Evolutionary conservation across 2,797 vertebrate species (phyloP).

Genomic region (Trematomus bernacchii): DNA sequence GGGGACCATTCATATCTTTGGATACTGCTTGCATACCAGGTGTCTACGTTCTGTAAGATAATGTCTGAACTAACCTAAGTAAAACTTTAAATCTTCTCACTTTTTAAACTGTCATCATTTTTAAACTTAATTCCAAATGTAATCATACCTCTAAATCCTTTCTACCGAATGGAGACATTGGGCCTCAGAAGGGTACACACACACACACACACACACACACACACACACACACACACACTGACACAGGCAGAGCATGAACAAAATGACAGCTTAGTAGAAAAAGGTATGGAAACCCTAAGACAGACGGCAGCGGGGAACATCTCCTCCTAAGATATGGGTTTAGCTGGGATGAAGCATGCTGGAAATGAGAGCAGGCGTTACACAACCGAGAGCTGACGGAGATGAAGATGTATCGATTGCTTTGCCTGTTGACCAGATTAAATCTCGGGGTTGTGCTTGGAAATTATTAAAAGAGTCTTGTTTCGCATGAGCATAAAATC

Average conservation of each 20-base stretch:
- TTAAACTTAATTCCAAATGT: not conserved
- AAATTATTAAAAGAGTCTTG: slow-evolving; percentile 74
- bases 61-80: too few species aligned
- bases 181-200: not conserved
- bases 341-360: slow-evolving; percentile 43
- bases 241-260: slow-evolving; percentile 18
- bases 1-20: too few species aligned
- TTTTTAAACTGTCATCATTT: too few species aligned
- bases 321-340: slow-evolving; percentile 28
- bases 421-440: slow-evolving; percentile 69
- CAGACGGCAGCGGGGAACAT: slow-evolving; percentile 36
- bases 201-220: not conserved
- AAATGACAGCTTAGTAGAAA: slow-evolving; percentile 34
- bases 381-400: slow-evolving; percentile 48
- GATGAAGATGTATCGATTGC: slow-evolving; percentile 71
- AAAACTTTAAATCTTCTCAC: too few species aligned
- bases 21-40: too few species aligned
- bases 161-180: not conserved
- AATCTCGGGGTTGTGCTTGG: slow-evolving; percentile 49
- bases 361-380: slow-evolving; percentile 52
- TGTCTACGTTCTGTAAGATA: too few species aligned
- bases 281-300: slow-evolving; percentile 36
- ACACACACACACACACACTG: slow-evolving; percentile 4
- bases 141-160: not conserved
- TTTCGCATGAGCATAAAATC: slow-evolving; percentile 77